Percentiles rank a stretch among this genome's conserved stretches.
These are phyloP conservation scores for Agelas oroides DNA, from an alignment of 37 sponge, comb jelly and placozoan genomes.

Conservation along the genomic window DNA sequence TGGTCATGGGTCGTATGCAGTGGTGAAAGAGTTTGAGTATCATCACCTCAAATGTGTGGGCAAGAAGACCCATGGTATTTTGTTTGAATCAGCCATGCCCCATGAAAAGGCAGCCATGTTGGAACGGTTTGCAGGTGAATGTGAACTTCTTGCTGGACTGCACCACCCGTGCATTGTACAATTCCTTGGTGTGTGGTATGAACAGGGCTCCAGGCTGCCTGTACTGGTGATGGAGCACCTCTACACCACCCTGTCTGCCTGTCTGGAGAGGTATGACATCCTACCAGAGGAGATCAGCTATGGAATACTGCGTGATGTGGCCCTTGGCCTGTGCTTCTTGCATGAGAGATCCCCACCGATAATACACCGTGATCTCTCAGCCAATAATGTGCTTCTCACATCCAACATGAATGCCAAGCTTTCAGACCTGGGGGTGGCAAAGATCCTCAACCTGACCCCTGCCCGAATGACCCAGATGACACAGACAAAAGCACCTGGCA, in stretches of 20 bases:
- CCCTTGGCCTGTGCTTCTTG: conserved; percentile 50
- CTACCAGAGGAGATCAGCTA: conserved; percentile 38
- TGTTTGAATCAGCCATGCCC: neutral
- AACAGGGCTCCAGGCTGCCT: neutral
- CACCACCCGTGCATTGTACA: conserved; percentile 18
- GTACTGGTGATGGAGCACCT: conserved; percentile 30
- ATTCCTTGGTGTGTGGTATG: conserved; percentile 7
- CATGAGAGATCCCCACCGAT: conserved; percentile 36
- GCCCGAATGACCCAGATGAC: neutral
- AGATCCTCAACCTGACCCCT: neutral
- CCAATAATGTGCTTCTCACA: conserved; percentile 39
- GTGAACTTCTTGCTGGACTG: conserved; percentile 5
- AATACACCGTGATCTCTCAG: conserved; percentile 32
- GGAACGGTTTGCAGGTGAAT: neutral
- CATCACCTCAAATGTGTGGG: neutral
- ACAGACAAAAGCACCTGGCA: no score
- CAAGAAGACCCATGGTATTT: neutral
- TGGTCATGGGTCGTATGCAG: neutral
- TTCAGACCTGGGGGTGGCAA: conserved; percentile 24
- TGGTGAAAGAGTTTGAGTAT: neutral
- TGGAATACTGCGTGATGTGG: conserved; percentile 47
- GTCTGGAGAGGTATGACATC: neutral
- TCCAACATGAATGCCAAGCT: conserved; percentile 58
- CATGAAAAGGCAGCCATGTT: neutral
- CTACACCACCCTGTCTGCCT: conserved; percentile 4